These are phyloP conservation scores for Amblyopsis hoosieri DNA, from an alignment of 2,797 vertebrate species.

Conservation along the genomic window DNA sequence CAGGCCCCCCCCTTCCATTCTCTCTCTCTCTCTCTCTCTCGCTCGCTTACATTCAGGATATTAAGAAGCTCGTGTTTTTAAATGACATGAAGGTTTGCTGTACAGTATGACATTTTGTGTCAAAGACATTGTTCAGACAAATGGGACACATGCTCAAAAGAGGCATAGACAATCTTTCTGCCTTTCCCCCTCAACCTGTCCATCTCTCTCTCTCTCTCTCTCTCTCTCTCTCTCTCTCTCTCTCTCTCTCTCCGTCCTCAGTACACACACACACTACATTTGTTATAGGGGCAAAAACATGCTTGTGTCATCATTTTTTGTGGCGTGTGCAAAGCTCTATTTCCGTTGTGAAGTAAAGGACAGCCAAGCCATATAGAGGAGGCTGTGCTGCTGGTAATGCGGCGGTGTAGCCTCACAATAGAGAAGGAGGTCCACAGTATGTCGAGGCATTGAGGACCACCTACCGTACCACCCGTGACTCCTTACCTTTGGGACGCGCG, in stretches of 20 bases:
- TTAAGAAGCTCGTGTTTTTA: no score
- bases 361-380: conserved; percentile 51
- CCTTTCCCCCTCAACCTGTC: neutral
- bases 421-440: conserved; percentile 33
- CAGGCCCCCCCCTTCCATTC: conserved; percentile 15
- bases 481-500: conserved; percentile 47
- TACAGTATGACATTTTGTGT: no score
- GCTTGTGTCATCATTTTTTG: conserved; percentile 76
- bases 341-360: conserved; percentile 69
- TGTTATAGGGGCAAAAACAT: conserved; percentile 57
- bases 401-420: neutral
- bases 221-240: conserved; percentile 3
- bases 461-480: conserved; percentile 38
- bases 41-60: neutral
- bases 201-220: neutral
- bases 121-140: no score
- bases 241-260: conserved; percentile 9
- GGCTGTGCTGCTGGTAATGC: conserved; percentile 9
- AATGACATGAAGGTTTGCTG: no score
- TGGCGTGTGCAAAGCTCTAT: conserved; percentile 65
- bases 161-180: conserved; percentile 13
- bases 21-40: conserved; percentile 17
- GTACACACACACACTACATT: conserved; percentile 46
- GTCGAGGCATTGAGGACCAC: conserved; percentile 43
- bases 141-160: no score